Conservation (phyloP, 2,113 vertebrate species). For the Bos taurus region DNA sequence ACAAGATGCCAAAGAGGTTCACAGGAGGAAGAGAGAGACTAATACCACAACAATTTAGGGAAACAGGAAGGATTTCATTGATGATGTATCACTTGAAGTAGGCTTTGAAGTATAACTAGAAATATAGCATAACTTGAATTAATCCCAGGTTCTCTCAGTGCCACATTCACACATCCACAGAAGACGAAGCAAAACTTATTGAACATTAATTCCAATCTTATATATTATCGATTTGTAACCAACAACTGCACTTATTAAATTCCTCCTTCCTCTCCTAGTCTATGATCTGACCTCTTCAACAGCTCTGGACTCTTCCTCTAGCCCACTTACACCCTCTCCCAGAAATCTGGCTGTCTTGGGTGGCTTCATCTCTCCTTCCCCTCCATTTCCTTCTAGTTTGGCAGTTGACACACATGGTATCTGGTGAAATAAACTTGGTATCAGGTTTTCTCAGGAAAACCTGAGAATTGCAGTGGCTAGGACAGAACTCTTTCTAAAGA, state of each 20-base stretch:
- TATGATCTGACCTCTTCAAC: not conserved
- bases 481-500: not conserved
- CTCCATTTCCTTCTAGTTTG: too few relatives aligned
- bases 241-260: too few relatives aligned
- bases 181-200: not conserved
- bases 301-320: not conserved
- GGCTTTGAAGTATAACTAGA: not conserved
- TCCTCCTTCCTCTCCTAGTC: not conserved
- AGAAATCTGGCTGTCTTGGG: not conserved
- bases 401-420: not conserved
- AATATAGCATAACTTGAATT: not conserved
- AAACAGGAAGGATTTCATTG: not conserved
- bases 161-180: not conserved
- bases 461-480: not conserved
- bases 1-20: not conserved
- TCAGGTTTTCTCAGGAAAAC: not conserved
- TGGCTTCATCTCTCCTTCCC: not conserved
- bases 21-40: not conserved
- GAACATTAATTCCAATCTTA: not conserved
- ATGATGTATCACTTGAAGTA: not conserved
- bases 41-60: not conserved
- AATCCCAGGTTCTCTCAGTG: not conserved
- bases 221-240: not conserved
- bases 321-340: not conserved
- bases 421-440: not conserved